Percentiles rank a stretch among this genome's conserved stretches.
Evolutionary conservation across 2,113 vertebrate species (phyloP).

Genomic region (Pardalotus punctatus): DNA sequence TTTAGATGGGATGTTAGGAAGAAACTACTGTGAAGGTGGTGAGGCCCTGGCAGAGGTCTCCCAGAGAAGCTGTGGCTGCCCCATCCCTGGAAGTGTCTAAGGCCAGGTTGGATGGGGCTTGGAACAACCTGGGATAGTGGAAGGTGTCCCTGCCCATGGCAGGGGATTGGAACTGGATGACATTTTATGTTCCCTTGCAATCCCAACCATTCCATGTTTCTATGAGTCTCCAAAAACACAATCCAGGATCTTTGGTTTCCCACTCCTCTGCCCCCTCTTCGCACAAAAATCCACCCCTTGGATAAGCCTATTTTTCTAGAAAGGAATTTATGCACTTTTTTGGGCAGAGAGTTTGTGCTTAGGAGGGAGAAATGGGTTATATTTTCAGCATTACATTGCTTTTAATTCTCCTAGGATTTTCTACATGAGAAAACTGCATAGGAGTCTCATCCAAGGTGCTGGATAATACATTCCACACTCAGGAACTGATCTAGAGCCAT

Average conservation of each 20-base stretch:
- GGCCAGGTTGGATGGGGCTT: rapidly evolving
- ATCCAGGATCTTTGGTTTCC: background rate
- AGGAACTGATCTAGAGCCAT: background rate
- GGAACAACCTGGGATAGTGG: background rate
- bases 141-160: background rate
- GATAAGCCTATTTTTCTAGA: background rate
- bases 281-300: background rate
- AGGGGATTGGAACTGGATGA: rapidly evolving
- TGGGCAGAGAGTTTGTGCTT: background rate
- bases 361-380: background rate
- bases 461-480: background rate
- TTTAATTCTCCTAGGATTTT: background rate
- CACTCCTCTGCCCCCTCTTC: background rate
- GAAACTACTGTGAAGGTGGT: background rate
- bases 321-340: background rate
- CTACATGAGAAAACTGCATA: rapidly evolving
- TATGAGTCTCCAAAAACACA: background rate
- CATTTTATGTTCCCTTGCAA: background rate
- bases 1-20: background rate
- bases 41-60: background rate
- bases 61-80: background rate
- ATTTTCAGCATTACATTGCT: background rate
- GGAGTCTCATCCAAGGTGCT: background rate
- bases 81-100: background rate
- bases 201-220: background rate